These are phyloP conservation scores for Aldrovandia affinis DNA, from an alignment of 2,797 vertebrate genomes.

Conservation along the genomic window DNA sequence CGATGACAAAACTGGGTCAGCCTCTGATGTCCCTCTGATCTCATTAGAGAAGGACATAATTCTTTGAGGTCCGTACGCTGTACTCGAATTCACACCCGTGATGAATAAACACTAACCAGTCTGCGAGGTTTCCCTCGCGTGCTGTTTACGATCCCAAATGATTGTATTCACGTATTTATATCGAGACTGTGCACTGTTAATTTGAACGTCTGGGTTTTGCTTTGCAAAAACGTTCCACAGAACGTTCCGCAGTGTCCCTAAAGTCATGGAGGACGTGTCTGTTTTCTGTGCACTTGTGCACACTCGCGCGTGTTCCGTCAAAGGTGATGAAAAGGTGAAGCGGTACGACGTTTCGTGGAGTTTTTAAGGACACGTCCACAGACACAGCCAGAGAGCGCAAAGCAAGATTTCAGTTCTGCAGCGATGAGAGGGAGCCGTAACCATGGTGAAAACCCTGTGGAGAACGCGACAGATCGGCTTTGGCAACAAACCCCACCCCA, in stretches of 20 bases:
- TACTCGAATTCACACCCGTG: not conserved
- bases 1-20: slow-evolving; percentile 20
- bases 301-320: not conserved
- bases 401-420: not conserved
- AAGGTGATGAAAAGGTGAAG: slow-evolving; percentile 17
- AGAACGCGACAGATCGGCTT: slow-evolving; percentile 15
- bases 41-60: not conserved
- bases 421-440: slow-evolving; percentile 32
- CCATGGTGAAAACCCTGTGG: slow-evolving; percentile 33
- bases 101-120: not conserved
- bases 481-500: not conserved
- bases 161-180: not conserved
- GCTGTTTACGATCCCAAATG: not conserved
- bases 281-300: not conserved
- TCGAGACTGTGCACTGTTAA: not conserved
- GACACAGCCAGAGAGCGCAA: slow-evolving; percentile 18
- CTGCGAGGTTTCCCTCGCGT: not conserved
- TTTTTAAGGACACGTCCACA: not conserved
- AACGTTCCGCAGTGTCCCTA: not conserved
- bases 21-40: slow-evolving; percentile 21
- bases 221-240: not conserved
- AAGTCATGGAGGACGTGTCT: not conserved
- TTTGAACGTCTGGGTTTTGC: not conserved
- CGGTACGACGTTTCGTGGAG: slow-evolving; percentile 6
- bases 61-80: not conserved